phyloP scores from a whole-genome alignment of 92 coral and sea anemone genomes.

The Palythoa heliodiscus region DNA sequence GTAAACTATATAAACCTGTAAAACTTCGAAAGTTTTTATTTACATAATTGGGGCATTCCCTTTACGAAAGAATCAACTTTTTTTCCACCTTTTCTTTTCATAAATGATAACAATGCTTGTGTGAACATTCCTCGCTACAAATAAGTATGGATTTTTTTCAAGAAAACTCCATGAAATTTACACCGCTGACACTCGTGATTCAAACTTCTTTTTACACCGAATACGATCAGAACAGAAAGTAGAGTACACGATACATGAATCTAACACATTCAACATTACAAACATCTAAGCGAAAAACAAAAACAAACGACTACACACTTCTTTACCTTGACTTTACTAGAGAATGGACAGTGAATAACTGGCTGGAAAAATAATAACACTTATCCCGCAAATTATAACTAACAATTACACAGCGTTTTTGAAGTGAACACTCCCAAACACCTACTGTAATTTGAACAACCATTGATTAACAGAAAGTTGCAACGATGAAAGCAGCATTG shows the following conservation, averaged over 20 bases:
- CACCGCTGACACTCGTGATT: conserved; percentile 15
- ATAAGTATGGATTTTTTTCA: background rate
- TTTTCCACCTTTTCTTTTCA: conserved; percentile 22
- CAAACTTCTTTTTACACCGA: background rate
- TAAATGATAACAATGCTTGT: conserved; percentile 19
- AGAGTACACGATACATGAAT: background rate
- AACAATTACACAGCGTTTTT: background rate
- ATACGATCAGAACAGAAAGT: background rate
- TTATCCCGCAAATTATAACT: background rate
- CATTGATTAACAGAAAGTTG: background rate
- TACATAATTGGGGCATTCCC: conserved; percentile 43
- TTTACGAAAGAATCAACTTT: conserved; percentile 42
- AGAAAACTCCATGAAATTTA: conserved; percentile 1
- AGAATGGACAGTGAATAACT: background rate
- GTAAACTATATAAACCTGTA: conserved; percentile 41
- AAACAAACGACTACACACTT: background rate
- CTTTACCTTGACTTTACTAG: too few relatives aligned
- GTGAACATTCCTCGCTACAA: conserved; percentile 22
- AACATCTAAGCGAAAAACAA: background rate
- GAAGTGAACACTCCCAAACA: background rate
- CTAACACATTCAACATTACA: background rate
- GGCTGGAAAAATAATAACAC: background rate
- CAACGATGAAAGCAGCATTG: background rate
- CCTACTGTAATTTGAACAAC: background rate
- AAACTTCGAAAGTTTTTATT: conserved; percentile 41